Base-by-base conservation (phyloP, 2,888 invertebrate genomes). In the Pandemis corylana region DNA sequence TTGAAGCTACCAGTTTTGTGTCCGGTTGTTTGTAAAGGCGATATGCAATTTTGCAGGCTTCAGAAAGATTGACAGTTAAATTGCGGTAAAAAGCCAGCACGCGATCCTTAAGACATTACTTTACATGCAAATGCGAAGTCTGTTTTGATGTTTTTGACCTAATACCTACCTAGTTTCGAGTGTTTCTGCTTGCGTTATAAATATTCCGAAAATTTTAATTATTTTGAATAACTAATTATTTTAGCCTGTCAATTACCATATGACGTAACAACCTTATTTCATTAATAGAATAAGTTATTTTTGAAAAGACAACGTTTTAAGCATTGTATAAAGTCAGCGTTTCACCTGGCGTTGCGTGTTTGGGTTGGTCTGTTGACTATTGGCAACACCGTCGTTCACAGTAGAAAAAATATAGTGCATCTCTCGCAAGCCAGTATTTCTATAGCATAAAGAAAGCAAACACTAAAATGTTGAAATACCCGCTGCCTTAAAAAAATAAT, bases 51-150 rank as follows among this genome's bases (percentile, higher is more conserved):
- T 63, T 46, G 41, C 61, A 65, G 53, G 66, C 62, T 61, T 75
- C 62, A 63, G 70, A 71, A 49, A 62, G 75, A 75, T 71, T 75
- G 75, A 71, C 75, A 75, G 75, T 71, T 71, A 75, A 75, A 75
- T 75, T 75, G 71, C 66, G 66, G 67, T 56, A 75, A 53, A 62
- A 63, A 49, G n/a, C 66, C 15, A 3, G 66, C 70, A 75, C 71
- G 75, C 75, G 44, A 75, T 67, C 66, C 41, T 42, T 41, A 42
- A 61, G 66, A 62, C 46, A 67, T 67, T 70, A 42, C 28, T 71
- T 67, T 67, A 42, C 67, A 67, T 67, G 46, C 20, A 75, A 75
- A 66, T 63, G 15, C 15, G 53, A 20, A 44, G 49, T 59, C 28
- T 20, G 44, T 20, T 59, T 28, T 59, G 9, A 28, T 28, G 13